Conservation (phyloP, 1,140 invertebrate species). For the Calephelis virginiensis region DNA sequence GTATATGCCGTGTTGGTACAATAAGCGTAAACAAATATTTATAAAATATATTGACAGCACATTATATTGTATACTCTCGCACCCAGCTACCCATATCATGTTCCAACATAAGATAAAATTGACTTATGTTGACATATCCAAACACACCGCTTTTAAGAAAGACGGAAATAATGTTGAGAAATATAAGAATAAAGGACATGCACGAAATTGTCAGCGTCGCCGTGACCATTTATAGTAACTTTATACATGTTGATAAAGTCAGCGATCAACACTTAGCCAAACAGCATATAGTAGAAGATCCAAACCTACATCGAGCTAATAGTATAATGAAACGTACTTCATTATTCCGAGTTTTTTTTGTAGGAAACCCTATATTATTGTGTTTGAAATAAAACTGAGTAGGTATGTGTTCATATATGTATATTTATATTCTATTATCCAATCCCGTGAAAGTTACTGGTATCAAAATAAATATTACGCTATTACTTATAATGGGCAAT, state of each 20-base stretch:
- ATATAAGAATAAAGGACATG: constrained; percentile 3
- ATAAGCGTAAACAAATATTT: constrained; percentile 4
- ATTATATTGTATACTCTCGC: constrained; percentile 9
- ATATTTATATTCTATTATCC: no score
- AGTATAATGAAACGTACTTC: no score
- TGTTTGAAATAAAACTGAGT: no score
- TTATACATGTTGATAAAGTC: neutral
- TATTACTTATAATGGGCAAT: no score
- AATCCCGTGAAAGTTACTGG: no score
- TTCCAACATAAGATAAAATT: constrained; percentile 8
- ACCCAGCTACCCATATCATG: constrained; percentile 6
- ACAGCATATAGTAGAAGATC: no score
- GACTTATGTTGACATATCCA: constrained; percentile 16
- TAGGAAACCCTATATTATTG: no score
- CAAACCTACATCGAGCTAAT: no score
- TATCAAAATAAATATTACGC: no score
- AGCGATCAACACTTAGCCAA: no score
- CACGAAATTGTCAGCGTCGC: neutral
- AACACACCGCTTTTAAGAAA: constrained; percentile 6
- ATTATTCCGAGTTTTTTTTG: no score
- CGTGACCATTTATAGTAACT: constrained; percentile 1
- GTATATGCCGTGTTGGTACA: neutral
- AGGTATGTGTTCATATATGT: no score
- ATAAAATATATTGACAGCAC: constrained; percentile 1
- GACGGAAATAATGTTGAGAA: constrained; percentile 7